Percentiles rank a stretch among this genome's conserved stretches.
phyloP scores from a whole-genome alignment of 2,797 vertebrate species.

The Staurois parvus region DNA sequence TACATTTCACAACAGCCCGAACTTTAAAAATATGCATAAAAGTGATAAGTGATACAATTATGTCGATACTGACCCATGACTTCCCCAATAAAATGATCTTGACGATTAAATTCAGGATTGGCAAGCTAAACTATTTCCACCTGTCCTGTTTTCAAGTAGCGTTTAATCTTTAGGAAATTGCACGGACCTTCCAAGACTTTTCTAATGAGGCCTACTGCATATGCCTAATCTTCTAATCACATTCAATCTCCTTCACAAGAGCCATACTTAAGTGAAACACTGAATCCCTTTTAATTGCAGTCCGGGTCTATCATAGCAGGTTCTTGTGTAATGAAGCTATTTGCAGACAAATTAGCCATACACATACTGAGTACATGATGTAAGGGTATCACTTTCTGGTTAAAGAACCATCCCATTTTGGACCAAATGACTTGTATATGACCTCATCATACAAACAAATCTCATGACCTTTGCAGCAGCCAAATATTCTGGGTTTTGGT shows the following conservation, averaged over 20 bases:
- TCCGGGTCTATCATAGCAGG: constrained; percentile 63
- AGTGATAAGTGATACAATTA: neutral
- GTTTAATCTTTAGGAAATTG: constrained; percentile 63
- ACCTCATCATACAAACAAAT: constrained; percentile 65
- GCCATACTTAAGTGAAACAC: constrained; percentile 58
- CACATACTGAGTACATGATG: constrained; percentile 65
- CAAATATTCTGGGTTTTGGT: constrained; percentile 54
- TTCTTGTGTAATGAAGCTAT: constrained; percentile 60
- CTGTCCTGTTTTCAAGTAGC: constrained; percentile 61
- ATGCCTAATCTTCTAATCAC: constrained; percentile 64
- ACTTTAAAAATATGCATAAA: too few relatives aligned
- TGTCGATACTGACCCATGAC: neutral
- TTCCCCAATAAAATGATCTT: neutral
- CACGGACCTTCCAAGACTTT: constrained; percentile 52
- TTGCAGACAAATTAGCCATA: constrained; percentile 61
- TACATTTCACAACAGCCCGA: too few relatives aligned
- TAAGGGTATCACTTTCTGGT: constrained; percentile 54
- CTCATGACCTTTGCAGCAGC: constrained; percentile 63
- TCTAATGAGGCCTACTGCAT: constrained; percentile 63
- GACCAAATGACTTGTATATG: constrained; percentile 50
- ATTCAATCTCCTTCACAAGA: constrained; percentile 66
- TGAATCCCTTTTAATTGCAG: constrained; percentile 59
- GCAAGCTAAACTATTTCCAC: constrained; percentile 53
- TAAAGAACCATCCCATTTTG: constrained; percentile 25
- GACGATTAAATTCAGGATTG: neutral